These are phyloP conservation scores for Cheilosia soror DNA, from an alignment of 2,888 invertebrate species.

Conservation along the genomic window DNA sequence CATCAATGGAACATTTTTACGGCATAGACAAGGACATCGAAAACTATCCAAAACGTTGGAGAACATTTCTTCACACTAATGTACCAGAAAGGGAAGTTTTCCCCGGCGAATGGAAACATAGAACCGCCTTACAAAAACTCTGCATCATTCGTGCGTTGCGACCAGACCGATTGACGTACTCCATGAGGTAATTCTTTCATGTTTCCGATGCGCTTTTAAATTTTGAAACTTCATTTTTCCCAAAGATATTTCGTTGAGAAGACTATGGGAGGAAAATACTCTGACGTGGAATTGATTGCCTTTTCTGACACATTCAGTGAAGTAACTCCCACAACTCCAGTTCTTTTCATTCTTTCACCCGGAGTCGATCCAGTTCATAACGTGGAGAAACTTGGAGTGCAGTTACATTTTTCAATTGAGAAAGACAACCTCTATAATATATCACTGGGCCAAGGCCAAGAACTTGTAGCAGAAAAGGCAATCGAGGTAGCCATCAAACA, in stretches of 20 bases:
- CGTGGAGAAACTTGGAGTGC: constrained; percentile 93
- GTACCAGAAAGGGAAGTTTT: constrained; percentile 96
- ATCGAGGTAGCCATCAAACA: constrained; percentile 89
- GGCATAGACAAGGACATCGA: constrained; percentile 96
- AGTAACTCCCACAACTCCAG: constrained; percentile 92
- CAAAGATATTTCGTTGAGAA: constrained; percentile 91
- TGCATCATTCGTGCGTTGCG: constrained; percentile 96
- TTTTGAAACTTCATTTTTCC: constrained; percentile 4
- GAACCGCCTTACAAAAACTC: constrained; percentile 92
- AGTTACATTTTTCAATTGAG: constrained; percentile 91
- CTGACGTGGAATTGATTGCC: constrained; percentile 90
- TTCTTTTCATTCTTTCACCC: constrained; percentile 97
- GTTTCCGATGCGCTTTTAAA: neutral
- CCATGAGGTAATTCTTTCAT: constrained; percentile 86
- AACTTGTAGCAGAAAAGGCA: constrained; percentile 94
- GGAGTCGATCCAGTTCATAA: constrained; percentile 94
- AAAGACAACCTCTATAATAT: constrained; percentile 95
- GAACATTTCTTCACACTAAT: constrained; percentile 95
- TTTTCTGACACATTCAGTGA: constrained; percentile 94
- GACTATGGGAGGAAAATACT: constrained; percentile 92
- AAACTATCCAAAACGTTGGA: constrained; percentile 96
- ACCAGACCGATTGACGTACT: constrained; percentile 97
- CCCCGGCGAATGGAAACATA: constrained; percentile 98
- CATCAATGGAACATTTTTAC: constrained; percentile 92
- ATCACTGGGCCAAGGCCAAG: constrained; percentile 97